Evolutionary conservation across 2,113 vertebrate species (phyloP), one percentile per base, ranked within the genome.

Genomic region (Stigmatopora argus): DNA sequence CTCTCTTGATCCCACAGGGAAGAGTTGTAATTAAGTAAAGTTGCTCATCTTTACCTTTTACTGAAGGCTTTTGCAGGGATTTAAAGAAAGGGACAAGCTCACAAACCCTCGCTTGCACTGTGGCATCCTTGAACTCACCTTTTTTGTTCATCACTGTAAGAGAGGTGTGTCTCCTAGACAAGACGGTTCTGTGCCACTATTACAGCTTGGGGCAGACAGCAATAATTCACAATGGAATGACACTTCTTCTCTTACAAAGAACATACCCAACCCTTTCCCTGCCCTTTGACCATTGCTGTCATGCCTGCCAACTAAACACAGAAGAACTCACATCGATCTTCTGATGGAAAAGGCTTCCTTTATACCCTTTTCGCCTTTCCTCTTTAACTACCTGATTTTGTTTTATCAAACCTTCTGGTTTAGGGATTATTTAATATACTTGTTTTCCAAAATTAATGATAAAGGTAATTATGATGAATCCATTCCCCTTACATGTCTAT

Each of bases 231-330:
- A 71, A 69, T 52, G 80, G 65, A 67, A 63, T 14, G 75, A 78
- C 82, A 81, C 78, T 19, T 82, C 85, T 79, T 4, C 74, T 89
- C 78, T 86, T 89, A 83, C 85, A 87, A 75, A 67, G 73, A 60
- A 14, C 58, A 2, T n/a, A 45, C 38, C 67, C 56, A 67, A 66
- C 57, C 79, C 75, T 72, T 77, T 73, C 78, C 83, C 77, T 78
- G 83, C 79, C 83, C 84, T 85, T 75, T 64, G 77, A 83, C 77
- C 63, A 82, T 83, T 83, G 77, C 77, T 63, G 21, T 78, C 80
- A 73, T 75, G 67, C 74, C 83, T 75, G 69, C 70, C 60, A 76
- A 58, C 60, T 10, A 52, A 68, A 72, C 64, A 70, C 71, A 73
- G 82, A 85, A 81, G 82, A 85, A 77, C 78, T 66, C 34, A 64